phyloP scores from a whole-genome alignment of 2,888 invertebrate species.

The Troides oblongomaculatus region DNA sequence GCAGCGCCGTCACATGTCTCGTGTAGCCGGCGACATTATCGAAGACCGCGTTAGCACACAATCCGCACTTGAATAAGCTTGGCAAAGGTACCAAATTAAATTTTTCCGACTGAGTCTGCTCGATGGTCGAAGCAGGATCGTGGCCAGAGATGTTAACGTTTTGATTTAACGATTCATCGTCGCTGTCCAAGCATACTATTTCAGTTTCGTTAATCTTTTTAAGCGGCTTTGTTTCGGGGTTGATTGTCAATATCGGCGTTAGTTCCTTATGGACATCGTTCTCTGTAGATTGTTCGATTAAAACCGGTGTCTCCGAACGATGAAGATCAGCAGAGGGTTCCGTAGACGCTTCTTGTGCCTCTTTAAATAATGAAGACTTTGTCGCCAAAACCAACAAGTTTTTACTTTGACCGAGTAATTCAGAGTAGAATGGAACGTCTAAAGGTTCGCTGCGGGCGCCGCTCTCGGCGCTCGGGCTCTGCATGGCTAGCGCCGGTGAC shows the following conservation, averaged over 20 bases:
- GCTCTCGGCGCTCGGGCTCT: conserved; percentile 22
- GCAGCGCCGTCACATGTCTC: conserved; percentile 44
- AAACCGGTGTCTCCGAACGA: conserved; percentile 5
- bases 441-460: background rate
- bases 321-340: background rate
- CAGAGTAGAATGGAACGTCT: conserved; percentile 1
- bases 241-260: conserved; percentile 45
- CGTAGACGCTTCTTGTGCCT: background rate
- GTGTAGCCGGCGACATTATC: conserved; percentile 45
- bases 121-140: conserved; percentile 2
- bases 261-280: conserved; percentile 18
- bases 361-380: conserved; percentile 7
- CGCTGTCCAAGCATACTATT: conserved; percentile 62
- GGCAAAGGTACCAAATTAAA: conserved; percentile 25
- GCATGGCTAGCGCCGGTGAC: conserved; percentile 23
- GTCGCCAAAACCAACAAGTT: conserved; percentile 5
- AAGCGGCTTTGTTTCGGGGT: conserved; percentile 36
- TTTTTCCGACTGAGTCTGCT: background rate
- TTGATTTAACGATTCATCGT: conserved; percentile 52
- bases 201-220: conserved; percentile 36
- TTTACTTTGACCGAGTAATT: background rate
- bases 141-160: conserved; percentile 49
- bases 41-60: conserved; percentile 40
- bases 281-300: background rate
- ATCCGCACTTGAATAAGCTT: conserved; percentile 49